Base-by-base conservation (phyloP, 1,140 invertebrate genomes). In the Camponotus pennsylvanicus region DNA sequence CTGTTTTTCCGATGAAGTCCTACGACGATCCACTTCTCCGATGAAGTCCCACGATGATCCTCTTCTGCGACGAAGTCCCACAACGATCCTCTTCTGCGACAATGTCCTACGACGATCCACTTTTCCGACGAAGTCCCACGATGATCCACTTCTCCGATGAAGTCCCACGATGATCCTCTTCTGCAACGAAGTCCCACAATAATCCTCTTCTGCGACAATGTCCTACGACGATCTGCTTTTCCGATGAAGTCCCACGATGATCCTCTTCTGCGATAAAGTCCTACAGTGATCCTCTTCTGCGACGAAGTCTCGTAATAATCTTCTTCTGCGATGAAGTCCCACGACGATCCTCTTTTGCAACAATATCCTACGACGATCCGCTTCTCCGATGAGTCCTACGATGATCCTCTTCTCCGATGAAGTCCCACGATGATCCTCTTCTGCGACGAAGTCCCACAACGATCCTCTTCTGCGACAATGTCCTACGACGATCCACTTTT, bases 61-160 rank as follows among this genome's bases (percentile, higher is more conserved):
- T 86, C 64, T 86, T 86, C 84, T 49, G 11, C 15, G 11, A 49
- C 4, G 57, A 45, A 45, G 45, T 71, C 21, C 27, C 69, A n/a
- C 34, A 57, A n/a, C 37, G 70, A 45, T 52, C 40, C 7, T 57
- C 37, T 40, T 40, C 27, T 27, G 27, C 27, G 27, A 27, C 27
- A 27, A 27, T 27, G 27, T 27, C 27, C 27, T 27, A 27, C 27
- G 27, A 27, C 27, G 1, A 27, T 27, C 27, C 27, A 27, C 27
- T 42, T 42, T 32, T 63, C 34, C 59, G 42, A 71, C 21, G 18
- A 84, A 61, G 55, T 87, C 82, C 66, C 83, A 64, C 27, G 59
- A 49, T 57, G 34, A 13, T 15, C 34, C 3, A 18, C 9, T 11
- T 49, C 27, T 57, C 37, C 40, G 32, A 37, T 18, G 34, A 13